A percentile compares a stretch with the other conserved stretches of the same genome.
Evolutionary conservation across 2,888 invertebrate genomes (phyloP).

Genomic region (Metallyticus violacea): DNA sequence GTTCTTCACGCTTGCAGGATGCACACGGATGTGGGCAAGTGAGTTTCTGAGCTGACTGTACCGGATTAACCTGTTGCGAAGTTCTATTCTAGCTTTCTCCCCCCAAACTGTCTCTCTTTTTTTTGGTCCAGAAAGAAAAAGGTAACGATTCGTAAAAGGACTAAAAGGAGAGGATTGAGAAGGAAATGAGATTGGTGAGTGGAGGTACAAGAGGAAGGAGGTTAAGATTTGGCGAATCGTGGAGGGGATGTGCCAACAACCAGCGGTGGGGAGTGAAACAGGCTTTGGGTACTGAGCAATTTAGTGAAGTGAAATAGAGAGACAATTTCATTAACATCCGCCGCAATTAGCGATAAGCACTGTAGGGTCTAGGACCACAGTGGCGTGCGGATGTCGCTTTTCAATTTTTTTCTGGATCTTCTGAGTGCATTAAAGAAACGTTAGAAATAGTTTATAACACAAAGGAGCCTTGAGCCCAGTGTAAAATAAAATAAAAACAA

Average conservation of each 20-base stretch:
- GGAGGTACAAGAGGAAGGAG: neutral
- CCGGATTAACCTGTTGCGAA: slow-evolving; percentile 13
- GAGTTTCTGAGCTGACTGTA: neutral
- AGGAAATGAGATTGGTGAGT: no score
- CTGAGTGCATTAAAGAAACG: neutral
- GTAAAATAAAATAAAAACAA: no score
- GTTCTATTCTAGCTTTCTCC: neutral
- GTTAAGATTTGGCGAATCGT: neutral
- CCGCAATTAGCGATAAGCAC: neutral
- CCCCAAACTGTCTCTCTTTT: neutral
- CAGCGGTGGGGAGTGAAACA: neutral
- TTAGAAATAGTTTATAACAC: no score
- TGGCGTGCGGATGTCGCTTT: neutral
- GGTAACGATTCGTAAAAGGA: neutral
- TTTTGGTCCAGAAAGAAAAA: neutral
- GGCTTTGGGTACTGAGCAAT: neutral
- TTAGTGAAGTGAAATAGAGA: neutral
- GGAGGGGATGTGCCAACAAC: neutral
- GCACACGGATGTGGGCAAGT: neutral
- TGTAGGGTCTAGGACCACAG: neutral
- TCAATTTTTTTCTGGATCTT: neutral
- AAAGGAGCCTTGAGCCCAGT: no score
- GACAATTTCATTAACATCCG: neutral
- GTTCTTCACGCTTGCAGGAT: neutral
- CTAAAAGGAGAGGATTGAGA: neutral